Conservation (phyloP, 1,140 invertebrate species). For the Euura lappo region DNA sequence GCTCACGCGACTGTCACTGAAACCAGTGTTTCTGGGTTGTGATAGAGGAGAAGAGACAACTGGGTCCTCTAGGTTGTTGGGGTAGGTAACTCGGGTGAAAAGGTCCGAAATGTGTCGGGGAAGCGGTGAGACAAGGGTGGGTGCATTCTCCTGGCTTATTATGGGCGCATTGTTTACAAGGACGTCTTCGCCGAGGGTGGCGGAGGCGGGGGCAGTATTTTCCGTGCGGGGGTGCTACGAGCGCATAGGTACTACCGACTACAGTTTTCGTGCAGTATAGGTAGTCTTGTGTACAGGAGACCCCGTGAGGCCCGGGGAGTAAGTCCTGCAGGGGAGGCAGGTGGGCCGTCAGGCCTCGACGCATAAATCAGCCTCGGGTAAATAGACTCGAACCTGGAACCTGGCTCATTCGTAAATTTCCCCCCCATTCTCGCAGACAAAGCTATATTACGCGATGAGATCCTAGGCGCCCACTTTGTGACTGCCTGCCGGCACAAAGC, state of each 20-base stretch:
- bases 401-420: conserved; percentile 19
- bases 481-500: conserved; percentile 17
- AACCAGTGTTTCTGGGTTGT: background rate
- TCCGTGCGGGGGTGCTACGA: background rate
- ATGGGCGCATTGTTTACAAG: conserved; percentile 12
- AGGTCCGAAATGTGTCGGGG: background rate
- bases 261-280: too few relatives aligned
- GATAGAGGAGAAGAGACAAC: background rate
- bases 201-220: background rate
- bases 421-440: conserved; percentile 3
- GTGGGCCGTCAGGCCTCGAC: background rate
- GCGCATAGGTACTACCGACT: too few relatives aligned
- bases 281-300: too few relatives aligned
- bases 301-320: background rate
- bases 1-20: too few relatives aligned
- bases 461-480: conserved; percentile 11
- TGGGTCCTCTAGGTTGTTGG: background rate
- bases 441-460: conserved; percentile 13
- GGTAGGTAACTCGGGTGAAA: background rate
- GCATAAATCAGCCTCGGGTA: conserved; percentile 16
- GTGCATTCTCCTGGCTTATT: conserved; percentile 17
- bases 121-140: background rate
- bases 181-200: background rate
- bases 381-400: conserved; percentile 15
- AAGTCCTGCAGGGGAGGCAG: background rate